Evolutionary conservation across 2,888 invertebrate genomes (phyloP).

Genomic region (Alentia gelatinosa): DNA sequence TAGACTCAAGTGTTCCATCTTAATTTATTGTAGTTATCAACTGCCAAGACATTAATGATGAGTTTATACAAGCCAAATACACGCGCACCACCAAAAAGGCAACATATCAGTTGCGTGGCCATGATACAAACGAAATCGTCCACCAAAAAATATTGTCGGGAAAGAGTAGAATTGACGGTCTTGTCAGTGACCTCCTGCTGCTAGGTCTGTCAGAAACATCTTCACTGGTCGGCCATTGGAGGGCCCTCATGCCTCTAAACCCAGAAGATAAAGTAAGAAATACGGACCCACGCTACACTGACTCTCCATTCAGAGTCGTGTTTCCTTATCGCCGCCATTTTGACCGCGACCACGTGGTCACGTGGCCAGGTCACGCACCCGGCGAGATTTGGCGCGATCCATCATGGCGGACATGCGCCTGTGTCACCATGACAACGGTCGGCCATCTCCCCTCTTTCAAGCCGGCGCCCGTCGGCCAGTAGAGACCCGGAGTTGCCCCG

Average conservation of each 20-base stretch:
- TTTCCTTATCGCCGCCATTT: conserved; percentile 48
- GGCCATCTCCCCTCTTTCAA: conserved; percentile 32
- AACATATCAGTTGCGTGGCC: too few species aligned
- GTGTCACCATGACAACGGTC: conserved; percentile 49
- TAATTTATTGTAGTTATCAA: too few species aligned
- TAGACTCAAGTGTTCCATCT: too few species aligned
- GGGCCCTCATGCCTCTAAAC: neutral
- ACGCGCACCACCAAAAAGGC: too few species aligned
- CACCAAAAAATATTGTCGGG: too few species aligned
- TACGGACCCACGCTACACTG: conserved; percentile 2
- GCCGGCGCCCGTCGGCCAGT: neutral
- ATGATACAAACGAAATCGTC: too few species aligned
- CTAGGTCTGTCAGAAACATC: neutral
- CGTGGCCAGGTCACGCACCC: conserved; percentile 42
- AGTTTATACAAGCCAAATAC: too few species aligned
- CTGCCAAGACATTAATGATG: too few species aligned
- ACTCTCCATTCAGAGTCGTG: neutral
- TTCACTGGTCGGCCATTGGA: neutral
- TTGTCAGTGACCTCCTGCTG: neutral
- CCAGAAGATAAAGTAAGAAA: conserved; percentile 41
- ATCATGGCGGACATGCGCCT: conserved; percentile 38
- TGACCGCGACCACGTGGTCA: conserved; percentile 38
- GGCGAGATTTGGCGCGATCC: conserved; percentile 47
- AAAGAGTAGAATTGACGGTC: too few species aligned
- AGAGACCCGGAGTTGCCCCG: too few species aligned